Base-by-base conservation (phyloP, 2,888 invertebrate species). In the Aporophyla lueneburgensis region DNA sequence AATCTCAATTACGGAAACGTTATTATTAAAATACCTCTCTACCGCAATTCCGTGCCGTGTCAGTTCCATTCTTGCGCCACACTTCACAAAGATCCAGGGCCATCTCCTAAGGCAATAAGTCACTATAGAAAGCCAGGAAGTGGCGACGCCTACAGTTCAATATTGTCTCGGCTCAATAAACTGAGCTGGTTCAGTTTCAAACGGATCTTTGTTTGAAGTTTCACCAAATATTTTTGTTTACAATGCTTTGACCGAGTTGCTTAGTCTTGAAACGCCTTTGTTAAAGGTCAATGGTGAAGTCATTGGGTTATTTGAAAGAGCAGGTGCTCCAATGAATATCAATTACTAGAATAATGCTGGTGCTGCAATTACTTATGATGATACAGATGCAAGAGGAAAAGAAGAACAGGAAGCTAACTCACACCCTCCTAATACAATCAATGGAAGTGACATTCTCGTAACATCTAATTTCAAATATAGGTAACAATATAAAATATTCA, bases 91-190 rank as follows among this genome's bases (percentile, higher is more conserved):
- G 79, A 72, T 80, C 78, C 76, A 87, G 87, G 87, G 86, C 88
- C 88, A 89, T 90, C 88, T 89, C 90, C 89, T 81, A 80, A 84
- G 87, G 91, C 91, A 90, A 92, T 93, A 92, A 91, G 88, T 91
- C 89, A 92, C 90, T 74, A 86, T 91, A 92, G 94, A 94, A 94
- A 94, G 92, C 91, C 88, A 90, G 93, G 93, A 93, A 93, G 90
- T 91, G 88, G 74, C 69, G 24, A 77, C 89, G 90, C 89, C 89
- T 80, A 78, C 83, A 80, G 74, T 81, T 80, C 88, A 88, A 89
- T 88, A 90, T 84, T 87, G 93, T 92, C 88, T 87, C 91, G 93
- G 92, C 93, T 92, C 93, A 93, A 91, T 91, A 92, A 92, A 90
- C 91, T 91, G 90, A 84, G 89, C 90, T 90, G 91, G 89, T 90